A percentile compares a stretch with the other conserved stretches of the same genome.
Evolutionary conservation across 2,113 vertebrate species (phyloP).

Genomic region (Dascyllus trimaculatus): DNA sequence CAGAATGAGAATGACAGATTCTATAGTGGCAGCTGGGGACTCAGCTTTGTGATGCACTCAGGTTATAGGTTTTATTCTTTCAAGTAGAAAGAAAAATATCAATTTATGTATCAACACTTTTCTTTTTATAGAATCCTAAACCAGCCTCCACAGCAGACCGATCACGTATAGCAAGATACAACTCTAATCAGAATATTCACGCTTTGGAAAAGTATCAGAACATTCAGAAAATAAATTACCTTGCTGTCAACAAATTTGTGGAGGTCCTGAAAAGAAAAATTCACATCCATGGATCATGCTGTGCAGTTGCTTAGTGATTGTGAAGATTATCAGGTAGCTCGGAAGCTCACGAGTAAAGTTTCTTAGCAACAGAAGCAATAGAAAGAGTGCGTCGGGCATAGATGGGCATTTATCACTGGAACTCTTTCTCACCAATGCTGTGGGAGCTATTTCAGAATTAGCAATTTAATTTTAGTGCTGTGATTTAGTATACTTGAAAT

Average conservation of each 20-base stretch:
- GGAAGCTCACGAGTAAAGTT: conserved; percentile 53
- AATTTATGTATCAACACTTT: background rate
- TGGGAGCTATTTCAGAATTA: conserved; percentile 1
- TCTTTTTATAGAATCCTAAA: background rate
- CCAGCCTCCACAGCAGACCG: background rate
- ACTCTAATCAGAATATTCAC: background rate
- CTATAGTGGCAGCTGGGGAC: background rate
- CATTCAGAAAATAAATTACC: background rate
- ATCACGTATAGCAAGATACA: background rate
- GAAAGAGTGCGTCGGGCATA: conserved; percentile 44
- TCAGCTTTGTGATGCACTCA: background rate
- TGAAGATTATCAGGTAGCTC: conserved; percentile 41
- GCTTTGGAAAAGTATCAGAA: conserved; percentile 1
- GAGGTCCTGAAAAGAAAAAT: background rate
- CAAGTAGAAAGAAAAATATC: background rate
- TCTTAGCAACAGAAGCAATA: conserved; percentile 73
- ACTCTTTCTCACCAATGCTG: conserved; percentile 20
- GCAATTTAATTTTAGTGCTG: too few species aligned
- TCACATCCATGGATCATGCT: conserved; percentile 5
- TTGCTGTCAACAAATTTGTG: conserved; percentile 9
- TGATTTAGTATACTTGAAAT: too few species aligned
- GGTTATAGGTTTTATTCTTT: too few species aligned
- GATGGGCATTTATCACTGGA: conserved; percentile 39
- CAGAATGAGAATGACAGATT: conserved; percentile 3
- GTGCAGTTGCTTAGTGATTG: conserved; percentile 61